Percentiles rank a stretch among this genome's conserved stretches.
Evolutionary conservation across 2,797 vertebrate genomes (phyloP).

Genomic region (Poecilia wingei): DNA sequence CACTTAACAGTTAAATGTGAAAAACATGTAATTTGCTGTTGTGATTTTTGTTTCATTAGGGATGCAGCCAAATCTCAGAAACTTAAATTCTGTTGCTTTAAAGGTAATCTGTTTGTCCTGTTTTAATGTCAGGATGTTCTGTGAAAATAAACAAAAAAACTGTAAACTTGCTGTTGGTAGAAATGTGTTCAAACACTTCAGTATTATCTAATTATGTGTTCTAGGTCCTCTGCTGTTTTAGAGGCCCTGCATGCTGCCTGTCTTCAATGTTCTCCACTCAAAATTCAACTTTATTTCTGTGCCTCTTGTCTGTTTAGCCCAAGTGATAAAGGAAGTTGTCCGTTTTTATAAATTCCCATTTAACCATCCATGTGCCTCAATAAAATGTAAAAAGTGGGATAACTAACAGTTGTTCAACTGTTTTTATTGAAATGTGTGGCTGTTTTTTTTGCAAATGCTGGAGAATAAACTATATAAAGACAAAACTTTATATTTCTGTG

Average conservation of each 20-base stretch:
- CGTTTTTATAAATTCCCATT: conserved; percentile 40
- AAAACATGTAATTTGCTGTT: not conserved
- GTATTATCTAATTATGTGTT: conserved; percentile 17
- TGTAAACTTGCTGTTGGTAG: conserved; percentile 15
- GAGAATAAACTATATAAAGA: not conserved
- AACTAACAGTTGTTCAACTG: not conserved
- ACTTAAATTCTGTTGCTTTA: conserved; percentile 10
- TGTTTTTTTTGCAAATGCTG: not conserved
- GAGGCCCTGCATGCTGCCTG: conserved; percentile 43
- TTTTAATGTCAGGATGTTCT: conserved; percentile 21
- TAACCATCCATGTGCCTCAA: conserved; percentile 58
- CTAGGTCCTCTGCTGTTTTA: conserved; percentile 19
- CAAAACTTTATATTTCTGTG: not conserved
- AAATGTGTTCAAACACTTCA: conserved; percentile 7
- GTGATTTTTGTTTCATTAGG: conserved; percentile 19
- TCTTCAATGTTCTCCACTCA: not conserved
- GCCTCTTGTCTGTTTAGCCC: conserved; percentile 31
- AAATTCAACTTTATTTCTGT: conserved; percentile 3
- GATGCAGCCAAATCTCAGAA: conserved; percentile 14
- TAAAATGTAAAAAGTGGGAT: conserved; percentile 56
- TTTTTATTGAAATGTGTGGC: not conserved
- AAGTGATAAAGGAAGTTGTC: not conserved
- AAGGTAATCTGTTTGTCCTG: conserved; percentile 29
- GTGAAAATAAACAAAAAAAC: conserved; percentile 15
- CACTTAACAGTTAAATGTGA: not conserved